These are phyloP conservation scores for Alentia gelatinosa DNA, from an alignment of 2,888 invertebrate genomes.

Conservation along the genomic window DNA sequence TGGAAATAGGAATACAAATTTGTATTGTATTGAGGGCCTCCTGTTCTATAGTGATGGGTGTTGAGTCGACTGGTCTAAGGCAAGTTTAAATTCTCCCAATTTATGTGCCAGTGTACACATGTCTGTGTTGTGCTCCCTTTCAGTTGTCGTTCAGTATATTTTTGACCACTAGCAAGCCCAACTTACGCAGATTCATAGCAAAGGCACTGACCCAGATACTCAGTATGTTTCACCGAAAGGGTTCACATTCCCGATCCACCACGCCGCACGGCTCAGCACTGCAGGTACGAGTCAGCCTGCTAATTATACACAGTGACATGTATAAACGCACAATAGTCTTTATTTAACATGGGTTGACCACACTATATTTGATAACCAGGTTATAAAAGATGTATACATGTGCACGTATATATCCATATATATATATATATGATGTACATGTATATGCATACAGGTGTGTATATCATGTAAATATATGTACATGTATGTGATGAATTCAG, in stretches of 20 bases:
- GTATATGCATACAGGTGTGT: too few relatives aligned
- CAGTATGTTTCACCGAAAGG: constrained; percentile 62
- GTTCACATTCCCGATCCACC: neutral
- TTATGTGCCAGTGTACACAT: neutral
- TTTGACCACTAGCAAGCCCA: constrained; percentile 52
- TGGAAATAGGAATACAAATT: too few relatives aligned
- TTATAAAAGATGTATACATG: too few relatives aligned
- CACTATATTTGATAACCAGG: too few relatives aligned
- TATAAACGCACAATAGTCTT: neutral
- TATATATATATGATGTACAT: too few relatives aligned
- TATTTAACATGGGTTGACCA: too few relatives aligned
- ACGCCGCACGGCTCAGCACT: neutral
- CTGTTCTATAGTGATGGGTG: neutral
- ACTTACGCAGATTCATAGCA: constrained; percentile 61
- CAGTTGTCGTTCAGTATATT: constrained; percentile 64
- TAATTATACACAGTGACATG: neutral
- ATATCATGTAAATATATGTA: too few relatives aligned
- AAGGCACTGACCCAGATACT: constrained; percentile 64
- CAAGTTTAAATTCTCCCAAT: neutral
- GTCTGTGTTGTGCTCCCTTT: constrained; percentile 50
- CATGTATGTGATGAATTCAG: too few relatives aligned
- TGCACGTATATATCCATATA: too few relatives aligned
- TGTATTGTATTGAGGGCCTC: too few relatives aligned
- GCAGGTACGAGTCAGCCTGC: constrained; percentile 1
- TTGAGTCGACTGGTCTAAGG: neutral